These are phyloP conservation scores for Smittia aterrima DNA, from an alignment of 2,888 invertebrate species.

Conservation along the genomic window DNA sequence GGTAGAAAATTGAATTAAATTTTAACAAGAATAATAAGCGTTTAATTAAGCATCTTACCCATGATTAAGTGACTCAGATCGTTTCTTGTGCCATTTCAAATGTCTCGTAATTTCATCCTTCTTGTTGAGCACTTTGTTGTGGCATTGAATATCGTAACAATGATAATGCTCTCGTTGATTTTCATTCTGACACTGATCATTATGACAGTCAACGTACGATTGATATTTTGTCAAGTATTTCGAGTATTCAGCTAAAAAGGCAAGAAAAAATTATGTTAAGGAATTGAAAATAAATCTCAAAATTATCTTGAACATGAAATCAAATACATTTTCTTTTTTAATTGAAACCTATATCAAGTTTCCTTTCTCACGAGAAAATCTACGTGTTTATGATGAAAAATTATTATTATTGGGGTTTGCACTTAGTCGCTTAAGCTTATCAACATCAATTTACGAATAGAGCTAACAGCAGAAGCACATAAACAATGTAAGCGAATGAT, in stretches of 20 bases:
- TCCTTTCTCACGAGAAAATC: neutral
- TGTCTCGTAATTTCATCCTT: slow-evolving; percentile 99
- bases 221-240: slow-evolving; percentile 50
- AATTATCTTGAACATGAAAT: neutral
- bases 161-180: slow-evolving; percentile 85
- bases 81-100: slow-evolving; percentile 98
- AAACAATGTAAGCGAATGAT: too few relatives aligned
- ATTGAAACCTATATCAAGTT: neutral
- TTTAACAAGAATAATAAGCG: slow-evolving; percentile 43
- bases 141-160: slow-evolving; percentile 67
- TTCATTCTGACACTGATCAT: slow-evolving; percentile 51
- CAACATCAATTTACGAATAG: too few relatives aligned
- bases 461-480: too few relatives aligned
- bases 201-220: slow-evolving; percentile 54
- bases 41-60: slow-evolving; percentile 60
- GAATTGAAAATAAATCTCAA: neutral
- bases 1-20: neutral
- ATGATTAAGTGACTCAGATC: slow-evolving; percentile 93
- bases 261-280: neutral
- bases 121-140: slow-evolving; percentile 86
- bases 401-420: neutral
- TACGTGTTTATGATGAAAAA: neutral
- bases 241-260: slow-evolving; percentile 43
- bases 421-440: neutral
- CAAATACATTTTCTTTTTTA: neutral